phyloP scores from a whole-genome alignment of 2,113 vertebrate species.

The Sapayoa aenigma region DNA sequence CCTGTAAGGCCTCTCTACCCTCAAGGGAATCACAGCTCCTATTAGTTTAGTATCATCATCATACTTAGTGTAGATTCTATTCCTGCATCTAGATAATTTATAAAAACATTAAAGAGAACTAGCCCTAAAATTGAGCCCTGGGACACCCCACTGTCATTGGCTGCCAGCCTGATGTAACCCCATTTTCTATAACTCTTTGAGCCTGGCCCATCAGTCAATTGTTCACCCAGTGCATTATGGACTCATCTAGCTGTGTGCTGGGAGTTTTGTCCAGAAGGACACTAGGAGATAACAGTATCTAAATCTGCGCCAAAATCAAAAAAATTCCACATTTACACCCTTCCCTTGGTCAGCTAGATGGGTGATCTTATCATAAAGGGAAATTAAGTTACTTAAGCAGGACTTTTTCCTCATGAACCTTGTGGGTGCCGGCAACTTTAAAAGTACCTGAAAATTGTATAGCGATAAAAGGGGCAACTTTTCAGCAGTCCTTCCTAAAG shows the following conservation, averaged over 20 bases:
- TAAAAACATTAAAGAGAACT: background rate
- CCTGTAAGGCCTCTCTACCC: background rate
- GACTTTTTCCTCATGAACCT: background rate
- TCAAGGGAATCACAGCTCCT: background rate
- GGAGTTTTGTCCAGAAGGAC: background rate
- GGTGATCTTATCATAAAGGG: background rate
- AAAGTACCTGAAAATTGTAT: background rate
- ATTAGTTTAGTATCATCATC: background rate
- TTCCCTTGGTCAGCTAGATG: background rate
- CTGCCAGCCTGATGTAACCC: background rate
- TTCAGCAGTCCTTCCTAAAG: background rate
- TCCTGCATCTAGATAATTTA: background rate
- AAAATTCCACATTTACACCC: background rate
- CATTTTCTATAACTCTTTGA: background rate
- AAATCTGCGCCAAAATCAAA: background rate
- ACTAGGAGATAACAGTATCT: background rate
- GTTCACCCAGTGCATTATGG: background rate
- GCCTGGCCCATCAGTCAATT: rapidly evolving
- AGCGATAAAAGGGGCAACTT: background rate
- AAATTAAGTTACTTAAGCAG: background rate
- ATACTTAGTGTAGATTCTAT: background rate
- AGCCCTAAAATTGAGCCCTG: background rate
- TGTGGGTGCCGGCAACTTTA: background rate
- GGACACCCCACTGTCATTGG: background rate
- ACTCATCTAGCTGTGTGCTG: background rate